A percentile compares a stretch with the other conserved stretches of the same genome.
These are phyloP conservation scores for Drosophila prolongata DNA, from an alignment of 2,888 invertebrate species.

Conservation along the genomic window DNA sequence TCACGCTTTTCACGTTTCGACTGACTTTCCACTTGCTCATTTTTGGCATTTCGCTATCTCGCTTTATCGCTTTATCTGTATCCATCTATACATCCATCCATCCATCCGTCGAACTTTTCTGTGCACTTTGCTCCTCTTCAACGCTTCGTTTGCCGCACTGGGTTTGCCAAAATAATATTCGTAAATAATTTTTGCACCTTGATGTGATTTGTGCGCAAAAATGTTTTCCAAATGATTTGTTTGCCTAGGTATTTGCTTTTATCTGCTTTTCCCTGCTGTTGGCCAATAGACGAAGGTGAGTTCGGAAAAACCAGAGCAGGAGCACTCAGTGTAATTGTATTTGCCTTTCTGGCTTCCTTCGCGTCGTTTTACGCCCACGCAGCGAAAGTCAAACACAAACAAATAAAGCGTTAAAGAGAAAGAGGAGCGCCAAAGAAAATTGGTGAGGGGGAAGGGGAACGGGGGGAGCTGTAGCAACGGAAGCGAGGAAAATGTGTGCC, in stretches of 20 bases:
- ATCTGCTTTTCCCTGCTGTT: conserved; percentile 56
- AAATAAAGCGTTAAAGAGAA: conserved; percentile 62
- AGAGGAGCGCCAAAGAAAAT: conserved; percentile 22
- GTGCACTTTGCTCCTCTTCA: conserved; percentile 24
- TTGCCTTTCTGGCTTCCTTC: conserved; percentile 71
- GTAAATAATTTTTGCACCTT: conserved; percentile 73
- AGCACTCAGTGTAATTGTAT: conserved; percentile 76
- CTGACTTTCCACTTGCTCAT: conserved; percentile 51
- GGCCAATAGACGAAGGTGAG: conserved; percentile 27
- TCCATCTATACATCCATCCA: conserved; percentile 6
- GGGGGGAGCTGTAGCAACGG: not conserved
- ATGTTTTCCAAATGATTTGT: conserved; percentile 76
- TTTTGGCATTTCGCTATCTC: conserved; percentile 24
- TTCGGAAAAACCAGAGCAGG: conserved; percentile 35
- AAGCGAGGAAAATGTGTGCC: conserved; percentile 21
- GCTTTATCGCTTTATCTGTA: not conserved
- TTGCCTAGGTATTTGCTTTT: conserved; percentile 76
- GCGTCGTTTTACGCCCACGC: conserved; percentile 53
- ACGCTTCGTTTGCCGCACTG: conserved; percentile 32
- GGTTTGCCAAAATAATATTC: conserved; percentile 65
- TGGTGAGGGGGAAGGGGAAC: not conserved
- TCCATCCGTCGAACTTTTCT: conserved; percentile 25
- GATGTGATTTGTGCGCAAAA: conserved; percentile 71
- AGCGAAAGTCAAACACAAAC: conserved; percentile 71
- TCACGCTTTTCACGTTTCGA: conserved; percentile 49